Evolutionary conservation across 2,888 invertebrate species (phyloP).

Genomic region (Steinernema scapterisci): DNA sequence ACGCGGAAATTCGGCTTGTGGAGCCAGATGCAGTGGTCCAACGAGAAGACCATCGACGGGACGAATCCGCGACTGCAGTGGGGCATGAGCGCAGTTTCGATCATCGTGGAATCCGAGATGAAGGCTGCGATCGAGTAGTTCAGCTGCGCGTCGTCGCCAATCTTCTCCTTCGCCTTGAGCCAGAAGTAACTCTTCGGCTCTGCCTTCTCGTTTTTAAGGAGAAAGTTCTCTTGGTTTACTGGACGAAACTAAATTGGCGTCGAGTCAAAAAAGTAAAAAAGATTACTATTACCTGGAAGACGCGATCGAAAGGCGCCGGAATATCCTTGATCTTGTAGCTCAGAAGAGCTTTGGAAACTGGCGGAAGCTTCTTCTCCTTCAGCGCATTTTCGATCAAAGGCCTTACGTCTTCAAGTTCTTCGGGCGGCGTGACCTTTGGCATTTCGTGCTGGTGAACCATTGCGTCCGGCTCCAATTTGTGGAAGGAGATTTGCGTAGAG

Average conservation of each 20-base stretch:
- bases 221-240: conserved; percentile 4
- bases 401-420: conserved; percentile 45
- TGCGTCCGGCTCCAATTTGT: conserved; percentile 39
- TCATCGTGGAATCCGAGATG: conserved; percentile 67
- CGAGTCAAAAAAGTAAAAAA: background rate
- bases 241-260: background rate
- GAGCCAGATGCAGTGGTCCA: conserved; percentile 70
- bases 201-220: background rate
- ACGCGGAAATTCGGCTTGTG: conserved; percentile 66
- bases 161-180: conserved; percentile 8
- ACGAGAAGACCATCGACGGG: conserved; percentile 56
- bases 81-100: conserved; percentile 64
- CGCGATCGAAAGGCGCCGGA: conserved; percentile 13
- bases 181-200: conserved; percentile 24
- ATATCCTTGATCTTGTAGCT: conserved; percentile 7
- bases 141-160: conserved; percentile 60
- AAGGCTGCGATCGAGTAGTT: conserved; percentile 68
- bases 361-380: conserved; percentile 30
- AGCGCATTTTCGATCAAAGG: conserved; percentile 49
- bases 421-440: conserved; percentile 67
- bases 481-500: conserved; percentile 45
- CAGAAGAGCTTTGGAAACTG: background rate
- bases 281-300: background rate
- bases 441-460: conserved; percentile 65
- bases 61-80: conserved; percentile 46